Percentiles rank a stretch among this genome's conserved stretches.
Conservation (phyloP, 2,797 vertebrate species). For the Allobates femoralis region DNA sequence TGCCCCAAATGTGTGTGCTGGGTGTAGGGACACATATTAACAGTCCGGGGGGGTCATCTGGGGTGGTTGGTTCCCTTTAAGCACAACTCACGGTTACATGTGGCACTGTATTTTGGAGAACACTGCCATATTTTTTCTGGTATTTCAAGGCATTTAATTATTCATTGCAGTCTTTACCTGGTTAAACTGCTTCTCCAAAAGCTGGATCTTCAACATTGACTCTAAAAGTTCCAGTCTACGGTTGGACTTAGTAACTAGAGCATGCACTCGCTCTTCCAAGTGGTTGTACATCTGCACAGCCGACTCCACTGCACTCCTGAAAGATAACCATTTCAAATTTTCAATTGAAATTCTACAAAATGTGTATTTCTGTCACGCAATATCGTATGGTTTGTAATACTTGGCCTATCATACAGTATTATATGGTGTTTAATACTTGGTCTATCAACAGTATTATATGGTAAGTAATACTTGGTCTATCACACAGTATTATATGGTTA, state of each 20-base stretch:
- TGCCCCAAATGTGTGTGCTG: too few species aligned
- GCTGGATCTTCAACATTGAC: slow-evolving; percentile 78
- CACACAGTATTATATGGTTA: too few species aligned
- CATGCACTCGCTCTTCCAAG: slow-evolving; percentile 91
- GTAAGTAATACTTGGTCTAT: too few species aligned
- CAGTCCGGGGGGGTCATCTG: too few species aligned
- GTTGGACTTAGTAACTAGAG: slow-evolving; percentile 89
- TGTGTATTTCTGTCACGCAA: background rate
- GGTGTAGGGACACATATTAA: too few species aligned
- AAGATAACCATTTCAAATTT: background rate
- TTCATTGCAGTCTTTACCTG: slow-evolving; percentile 71
- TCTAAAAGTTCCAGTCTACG: slow-evolving; percentile 85
- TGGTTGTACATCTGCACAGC: slow-evolving; percentile 84
- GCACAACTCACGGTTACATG: too few species aligned
- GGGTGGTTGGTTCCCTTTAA: too few species aligned
- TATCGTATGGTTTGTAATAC: background rate
- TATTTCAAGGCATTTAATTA: background rate
- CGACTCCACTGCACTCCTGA: slow-evolving; percentile 81
- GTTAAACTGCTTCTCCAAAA: slow-evolving; percentile 78
- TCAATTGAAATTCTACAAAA: background rate
- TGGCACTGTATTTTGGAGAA: too few species aligned
- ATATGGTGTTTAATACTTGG: too few species aligned
- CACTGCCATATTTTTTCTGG: too few species aligned
- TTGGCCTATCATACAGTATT: too few species aligned
- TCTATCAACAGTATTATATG: too few species aligned